Evolutionary conservation across 35 echinoderm and acorn worm genomes (phyloP), one percentile per base, ranked within the genome.

Genomic region (Stichopus chloronotus): DNA sequence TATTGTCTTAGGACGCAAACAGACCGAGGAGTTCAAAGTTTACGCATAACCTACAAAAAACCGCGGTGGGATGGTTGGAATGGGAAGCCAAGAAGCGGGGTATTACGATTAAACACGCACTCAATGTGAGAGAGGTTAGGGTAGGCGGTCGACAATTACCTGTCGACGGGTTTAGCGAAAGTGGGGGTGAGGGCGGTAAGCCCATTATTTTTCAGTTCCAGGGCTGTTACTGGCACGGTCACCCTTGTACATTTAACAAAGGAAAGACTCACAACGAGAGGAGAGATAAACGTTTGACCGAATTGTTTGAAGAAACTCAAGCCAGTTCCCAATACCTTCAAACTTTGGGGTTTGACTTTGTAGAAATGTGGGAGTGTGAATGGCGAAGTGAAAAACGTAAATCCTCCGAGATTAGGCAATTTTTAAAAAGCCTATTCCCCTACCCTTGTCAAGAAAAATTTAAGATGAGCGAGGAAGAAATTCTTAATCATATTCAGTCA

Each of bases 31-130:
- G 5, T 96, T 96, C 25, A 91, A 86, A 24, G 56, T 78, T 72
- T 53, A 95, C 63, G 53, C 90, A 81, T 71, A 17, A n/a, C 1
- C 53, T 72, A 57, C 63, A 55, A 52, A 92, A 76, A 52, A 79
- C 52, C 68, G 93, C 93, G 4, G 30, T 11, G 56, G 93, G 59
- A 17, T 94, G 93, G 93, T 88, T 92, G 63, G 59, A 84, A 61
- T 92, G 94, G 94, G 69, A 87, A 68, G 63, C 69, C 8, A 77
- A 83, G 76, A 12, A 72, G 59, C 5, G 61, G 56, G 86, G 86
- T 59, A 58, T 88, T 14, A 24, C 23, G 58, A 59, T 88, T 68
- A 61, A 88, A 43, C 86, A 88, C 57, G 9, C 12, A 88, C 63
- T 88, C 12, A 88, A 88, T 68, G 86, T 22, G 8, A 57, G 57